phyloP scores from a whole-genome alignment of 2,888 invertebrate species.

The Lissocephala sabroskyi region DNA sequence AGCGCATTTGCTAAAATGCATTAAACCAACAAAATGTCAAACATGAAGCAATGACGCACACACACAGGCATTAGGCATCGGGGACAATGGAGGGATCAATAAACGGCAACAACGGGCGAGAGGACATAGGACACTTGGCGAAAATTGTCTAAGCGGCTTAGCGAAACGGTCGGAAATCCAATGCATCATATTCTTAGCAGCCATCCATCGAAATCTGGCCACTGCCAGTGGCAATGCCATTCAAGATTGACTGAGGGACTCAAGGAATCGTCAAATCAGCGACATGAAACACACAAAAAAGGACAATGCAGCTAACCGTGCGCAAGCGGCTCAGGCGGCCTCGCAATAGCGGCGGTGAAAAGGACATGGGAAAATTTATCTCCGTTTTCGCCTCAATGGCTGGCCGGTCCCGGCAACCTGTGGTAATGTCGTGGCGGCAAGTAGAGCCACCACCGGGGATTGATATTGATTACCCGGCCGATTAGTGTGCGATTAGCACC shows the following conservation, averaged over 20 bases:
- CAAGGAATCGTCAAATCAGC: constrained; percentile 23
- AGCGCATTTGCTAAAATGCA: constrained; percentile 47
- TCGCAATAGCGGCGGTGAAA: constrained; percentile 65
- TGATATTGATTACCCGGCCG: constrained; percentile 59
- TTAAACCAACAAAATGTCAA: constrained; percentile 18
- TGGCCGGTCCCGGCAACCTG: constrained; percentile 48
- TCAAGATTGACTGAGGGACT: constrained; percentile 9
- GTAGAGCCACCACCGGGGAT: constrained; percentile 46
- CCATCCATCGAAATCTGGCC: too few species aligned
- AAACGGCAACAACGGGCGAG: not conserved
- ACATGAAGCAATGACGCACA: constrained; percentile 28
- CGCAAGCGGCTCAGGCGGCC: constrained; percentile 65
- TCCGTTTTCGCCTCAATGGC: constrained; percentile 30
- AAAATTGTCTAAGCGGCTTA: constrained; percentile 7
- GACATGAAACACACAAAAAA: constrained; percentile 26
- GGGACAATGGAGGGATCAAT: not conserved
- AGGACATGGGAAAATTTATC: constrained; percentile 41
- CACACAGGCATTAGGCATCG: not conserved
- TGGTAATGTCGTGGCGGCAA: constrained; percentile 52
- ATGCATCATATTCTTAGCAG: constrained; percentile 55
- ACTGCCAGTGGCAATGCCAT: not conserved
- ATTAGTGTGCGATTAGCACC: constrained; percentile 36
- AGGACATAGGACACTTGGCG: constrained; percentile 2
- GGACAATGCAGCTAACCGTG: constrained; percentile 68
- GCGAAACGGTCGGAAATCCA: constrained; percentile 40